phyloP scores from a whole-genome alignment of 2,113 vertebrate species.

The Mormyrus iriodes region DNA sequence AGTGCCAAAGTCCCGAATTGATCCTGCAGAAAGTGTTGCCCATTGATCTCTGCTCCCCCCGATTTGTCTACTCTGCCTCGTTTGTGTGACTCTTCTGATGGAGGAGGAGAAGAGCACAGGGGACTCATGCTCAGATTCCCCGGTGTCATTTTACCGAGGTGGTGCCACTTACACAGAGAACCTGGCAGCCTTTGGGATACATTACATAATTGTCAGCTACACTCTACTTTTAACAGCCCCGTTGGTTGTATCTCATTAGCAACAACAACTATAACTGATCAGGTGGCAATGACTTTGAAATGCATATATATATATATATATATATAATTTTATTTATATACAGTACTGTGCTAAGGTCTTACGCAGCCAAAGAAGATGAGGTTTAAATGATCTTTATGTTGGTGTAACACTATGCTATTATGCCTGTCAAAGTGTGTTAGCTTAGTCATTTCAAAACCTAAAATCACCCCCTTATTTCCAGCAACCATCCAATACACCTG shows the following conservation, averaged over 20 bases:
- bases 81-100: slow-evolving; percentile 11
- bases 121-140: slow-evolving; percentile 33
- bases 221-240: neutral
- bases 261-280: neutral
- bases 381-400: no score
- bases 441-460: no score
- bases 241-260: neutral
- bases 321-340: no score
- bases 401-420: no score
- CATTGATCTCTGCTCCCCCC: slow-evolving; percentile 49
- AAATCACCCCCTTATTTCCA: no score
- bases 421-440: no score
- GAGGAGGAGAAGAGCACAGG: slow-evolving; percentile 40
- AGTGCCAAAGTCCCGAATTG: slow-evolving; percentile 46
- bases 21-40: slow-evolving; percentile 43
- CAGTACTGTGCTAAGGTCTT: no score
- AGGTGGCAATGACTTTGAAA: neutral
- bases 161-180: neutral
- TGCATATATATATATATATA: neutral
- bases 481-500: no score
- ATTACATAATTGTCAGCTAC: neutral
- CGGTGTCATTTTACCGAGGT: slow-evolving; percentile 25
- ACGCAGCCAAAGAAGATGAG: no score
- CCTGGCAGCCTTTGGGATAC: neutral
- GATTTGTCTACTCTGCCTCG: slow-evolving; percentile 31